These are phyloP conservation scores for Sinocyclocheilus grahami DNA, from an alignment of 2,113 vertebrate genomes.

Conservation along the genomic window DNA sequence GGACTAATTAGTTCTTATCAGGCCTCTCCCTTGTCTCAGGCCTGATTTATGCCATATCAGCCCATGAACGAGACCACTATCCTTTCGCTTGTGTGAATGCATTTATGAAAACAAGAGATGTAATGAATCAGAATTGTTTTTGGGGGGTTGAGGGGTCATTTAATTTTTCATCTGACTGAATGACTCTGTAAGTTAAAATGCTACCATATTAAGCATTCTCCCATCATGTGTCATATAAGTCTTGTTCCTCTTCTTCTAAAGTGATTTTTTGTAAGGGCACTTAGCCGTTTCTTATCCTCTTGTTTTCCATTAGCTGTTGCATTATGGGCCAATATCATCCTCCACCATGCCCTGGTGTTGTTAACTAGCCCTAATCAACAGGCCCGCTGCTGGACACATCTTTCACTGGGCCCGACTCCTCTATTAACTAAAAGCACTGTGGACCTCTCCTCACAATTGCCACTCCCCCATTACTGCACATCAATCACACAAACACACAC, in stretches of 20 bases:
- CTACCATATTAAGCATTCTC: neutral
- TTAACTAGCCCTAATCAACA: conserved; percentile 74
- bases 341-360: conserved; percentile 49
- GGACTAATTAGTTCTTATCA: conserved; percentile 63
- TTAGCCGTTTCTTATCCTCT: neutral
- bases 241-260: neutral
- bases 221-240: neutral
- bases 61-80: conserved; percentile 3
- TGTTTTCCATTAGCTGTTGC: neutral
- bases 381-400: conserved; percentile 71
- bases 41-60: conserved; percentile 56
- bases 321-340: conserved; percentile 35
- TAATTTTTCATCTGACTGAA: neutral
- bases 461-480: conserved; percentile 72
- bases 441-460: conserved; percentile 79
- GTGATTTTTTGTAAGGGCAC: neutral
- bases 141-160: neutral
- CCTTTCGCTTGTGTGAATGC: neutral
- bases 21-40: conserved; percentile 46
- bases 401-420: conserved; percentile 76
- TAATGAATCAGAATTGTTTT: neutral
- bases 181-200: neutral
- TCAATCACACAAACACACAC: conserved; percentile 67
- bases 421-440: conserved; percentile 80
- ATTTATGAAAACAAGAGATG: neutral